Evolutionary conservation across 1,140 invertebrate genomes (phyloP).

Genomic region (Thaumatotibia leucotreta): DNA sequence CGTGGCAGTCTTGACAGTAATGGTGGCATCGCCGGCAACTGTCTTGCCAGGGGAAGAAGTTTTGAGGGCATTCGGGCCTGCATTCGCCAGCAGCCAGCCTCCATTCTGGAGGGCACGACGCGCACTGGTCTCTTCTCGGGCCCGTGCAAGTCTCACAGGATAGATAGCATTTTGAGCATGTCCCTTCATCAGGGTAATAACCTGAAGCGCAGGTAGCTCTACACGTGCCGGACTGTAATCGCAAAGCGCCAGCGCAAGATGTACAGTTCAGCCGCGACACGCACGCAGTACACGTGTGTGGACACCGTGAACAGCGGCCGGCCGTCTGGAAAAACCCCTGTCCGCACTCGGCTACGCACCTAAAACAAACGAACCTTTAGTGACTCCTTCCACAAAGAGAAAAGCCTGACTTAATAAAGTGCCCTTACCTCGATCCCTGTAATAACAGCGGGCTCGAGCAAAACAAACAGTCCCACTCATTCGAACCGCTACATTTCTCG

Average conservation of each 20-base stretch:
- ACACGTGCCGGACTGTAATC: conserved; percentile 88
- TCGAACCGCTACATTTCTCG: conserved; percentile 83
- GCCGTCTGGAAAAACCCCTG: conserved; percentile 84
- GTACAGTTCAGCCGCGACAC: conserved; percentile 86
- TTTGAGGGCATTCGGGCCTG: conserved; percentile 87
- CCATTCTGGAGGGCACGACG: conserved; percentile 86
- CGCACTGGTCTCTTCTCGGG: conserved; percentile 87
- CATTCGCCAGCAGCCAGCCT: conserved; percentile 88
- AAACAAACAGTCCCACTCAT: conserved; percentile 83
- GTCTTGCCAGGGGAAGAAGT: conserved; percentile 86
- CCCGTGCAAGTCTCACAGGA: conserved; percentile 83
- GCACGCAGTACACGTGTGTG: conserved; percentile 86
- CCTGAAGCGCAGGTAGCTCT: conserved; percentile 84
- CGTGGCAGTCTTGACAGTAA: conserved; percentile 85
- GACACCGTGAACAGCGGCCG: conserved; percentile 83
- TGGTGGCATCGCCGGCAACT: conserved; percentile 90
- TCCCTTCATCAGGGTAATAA: conserved; percentile 88
- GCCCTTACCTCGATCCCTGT: conserved; percentile 75
- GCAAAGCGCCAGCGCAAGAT: conserved; percentile 82
- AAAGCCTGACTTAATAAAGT: conserved; percentile 30
- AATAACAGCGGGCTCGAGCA: conserved; percentile 82
- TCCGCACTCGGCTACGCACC: conserved; percentile 85
- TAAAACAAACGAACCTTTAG: conserved; percentile 34
- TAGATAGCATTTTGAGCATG: conserved; percentile 87
- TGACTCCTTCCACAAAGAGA: not conserved